phyloP scores from a whole-genome alignment of 2,113 vertebrate species.

The Microcebus tavaratra region DNA sequence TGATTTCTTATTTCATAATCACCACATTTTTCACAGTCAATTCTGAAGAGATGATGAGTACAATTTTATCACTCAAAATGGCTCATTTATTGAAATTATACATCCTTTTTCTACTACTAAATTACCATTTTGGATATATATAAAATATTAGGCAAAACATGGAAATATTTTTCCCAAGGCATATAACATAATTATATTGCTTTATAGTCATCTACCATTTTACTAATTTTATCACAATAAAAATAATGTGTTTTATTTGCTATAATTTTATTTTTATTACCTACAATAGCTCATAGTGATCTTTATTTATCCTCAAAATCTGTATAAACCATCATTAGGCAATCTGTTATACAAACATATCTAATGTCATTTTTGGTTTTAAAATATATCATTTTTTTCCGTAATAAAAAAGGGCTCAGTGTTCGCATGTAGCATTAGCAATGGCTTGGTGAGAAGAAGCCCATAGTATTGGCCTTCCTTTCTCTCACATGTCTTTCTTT shows the following conservation, averaged over 20 bases:
- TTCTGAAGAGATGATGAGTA: neutral
- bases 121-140: neutral
- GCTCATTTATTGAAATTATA: neutral
- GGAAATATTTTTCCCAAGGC: neutral
- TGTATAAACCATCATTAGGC: neutral
- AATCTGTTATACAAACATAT: neutral
- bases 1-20: neutral
- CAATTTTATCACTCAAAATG: neutral
- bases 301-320: neutral
- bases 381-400: neutral
- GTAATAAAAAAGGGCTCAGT: neutral
- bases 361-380: neutral
- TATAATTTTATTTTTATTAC: neutral
- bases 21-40: neutral
- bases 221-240: slow-evolving; percentile 1
- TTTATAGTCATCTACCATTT: neutral
- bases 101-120: neutral
- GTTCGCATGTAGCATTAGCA: neutral
- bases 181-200: neutral
- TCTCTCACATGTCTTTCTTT: neutral
- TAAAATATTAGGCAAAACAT: neutral
- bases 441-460: neutral
- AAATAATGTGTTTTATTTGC: neutral
- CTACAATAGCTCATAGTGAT: neutral
- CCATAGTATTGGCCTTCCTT: neutral